Base-by-base conservation (phyloP, 2,888 invertebrate species). In the Rapana venosa region DNA sequence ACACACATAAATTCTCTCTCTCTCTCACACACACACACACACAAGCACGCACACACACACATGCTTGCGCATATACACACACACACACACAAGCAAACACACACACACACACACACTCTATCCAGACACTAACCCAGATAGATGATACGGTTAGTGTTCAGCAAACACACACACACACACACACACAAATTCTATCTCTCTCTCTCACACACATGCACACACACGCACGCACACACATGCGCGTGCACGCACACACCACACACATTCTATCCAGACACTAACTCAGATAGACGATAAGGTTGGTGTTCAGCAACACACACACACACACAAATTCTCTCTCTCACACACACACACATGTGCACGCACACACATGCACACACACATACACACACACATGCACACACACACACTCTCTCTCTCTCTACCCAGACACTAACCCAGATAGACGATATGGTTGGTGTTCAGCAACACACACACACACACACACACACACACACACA, bases 171-270 rank as follows among this genome's bases (percentile, higher is more conserved):
- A 66, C 13, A 26, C 66, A 66, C 13, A 66, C 26, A 22, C 13
- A 66, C 20, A 17, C 13, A 22, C 66, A 22, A 66, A n/a, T n/a
- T n/a, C n/a, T n/a, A n/a, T n/a, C n/a, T n/a, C n/a, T n/a, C n/a
- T n/a, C n/a, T n/a, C 66, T 6, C n/a, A 74, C 74, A 74, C 8
- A 47, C 47, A 47, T 47, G 8, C 47, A 47, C n/a, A 74, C 74
- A 74, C n/a, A 74, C 74, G n/a, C n/a, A 74, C 74, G n/a, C n/a
- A 74, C 74, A 74, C n/a, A 74, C 74, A 74, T n/a, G n/a, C 74
- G n/a, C n/a, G 1, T 4, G 5, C 6, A 30, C 74, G n/a, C n/a
- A 74, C n/a, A 74, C n/a, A n/a, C 74, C n/a, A 17, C 20, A 66
- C 2, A 66, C 66, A 66, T 22, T 6, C 66, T 13, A 66, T 47